Conservation (phyloP, 2,888 invertebrate genomes). For the Amiota communis region DNA sequence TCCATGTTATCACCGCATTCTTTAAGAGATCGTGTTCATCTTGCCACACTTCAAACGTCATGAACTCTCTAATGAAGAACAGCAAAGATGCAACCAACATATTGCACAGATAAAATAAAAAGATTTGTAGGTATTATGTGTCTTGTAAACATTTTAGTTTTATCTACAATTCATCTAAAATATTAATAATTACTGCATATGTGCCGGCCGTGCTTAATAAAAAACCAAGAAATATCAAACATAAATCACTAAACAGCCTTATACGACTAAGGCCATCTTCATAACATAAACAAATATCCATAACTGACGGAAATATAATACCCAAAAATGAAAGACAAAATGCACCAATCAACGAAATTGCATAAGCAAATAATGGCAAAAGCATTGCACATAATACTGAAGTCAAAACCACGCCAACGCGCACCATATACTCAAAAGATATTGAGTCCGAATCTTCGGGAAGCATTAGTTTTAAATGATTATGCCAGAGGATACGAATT, state of each 20-base stretch:
- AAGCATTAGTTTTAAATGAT: constrained; percentile 58
- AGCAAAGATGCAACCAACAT: too few species aligned
- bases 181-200: too few species aligned
- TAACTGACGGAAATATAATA: constrained; percentile 90
- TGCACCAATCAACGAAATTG: constrained; percentile 92
- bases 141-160: too few species aligned
- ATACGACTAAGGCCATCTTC: constrained; percentile 61
- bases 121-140: constrained; percentile 14
- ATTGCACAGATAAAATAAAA: neutral
- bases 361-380: constrained; percentile 88
- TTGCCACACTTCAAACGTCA: constrained; percentile 33
- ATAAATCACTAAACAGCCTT: too few species aligned
- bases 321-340: constrained; percentile 91
- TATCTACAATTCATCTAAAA: too few species aligned
- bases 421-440: constrained; percentile 79
- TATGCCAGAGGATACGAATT: constrained; percentile 90
- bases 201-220: too few species aligned
- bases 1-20: constrained; percentile 17
- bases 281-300: constrained; percentile 84
- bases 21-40: neutral
- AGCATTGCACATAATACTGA: constrained; percentile 79
- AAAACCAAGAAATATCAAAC: too few species aligned
- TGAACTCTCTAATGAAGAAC: constrained; percentile 35
- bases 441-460: constrained; percentile 31
- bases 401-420: constrained; percentile 78